Conservation (phyloP, 2,797 vertebrate genomes). For the Mus spretus region DNA sequence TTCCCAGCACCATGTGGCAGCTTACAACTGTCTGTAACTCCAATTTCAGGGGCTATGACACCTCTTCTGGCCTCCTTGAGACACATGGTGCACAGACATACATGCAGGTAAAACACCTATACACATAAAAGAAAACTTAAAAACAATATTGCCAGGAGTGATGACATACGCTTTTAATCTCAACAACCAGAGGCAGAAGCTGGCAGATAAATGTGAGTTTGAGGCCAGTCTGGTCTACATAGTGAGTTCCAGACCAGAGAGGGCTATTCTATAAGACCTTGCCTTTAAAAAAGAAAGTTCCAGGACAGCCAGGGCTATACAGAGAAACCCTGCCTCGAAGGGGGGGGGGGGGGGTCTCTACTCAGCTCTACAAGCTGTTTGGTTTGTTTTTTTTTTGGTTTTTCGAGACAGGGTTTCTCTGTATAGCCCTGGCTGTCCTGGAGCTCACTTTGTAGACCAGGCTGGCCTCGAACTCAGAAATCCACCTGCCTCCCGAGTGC, state of each 20-base stretch:
- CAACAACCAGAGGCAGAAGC: background rate
- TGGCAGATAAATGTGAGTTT: background rate
- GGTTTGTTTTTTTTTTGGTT: too few species aligned
- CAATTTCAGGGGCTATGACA: background rate
- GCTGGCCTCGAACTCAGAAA: too few species aligned
- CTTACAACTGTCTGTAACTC: background rate
- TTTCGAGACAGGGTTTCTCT: too few species aligned
- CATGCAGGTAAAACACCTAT: background rate
- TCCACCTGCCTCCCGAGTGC: too few species aligned
- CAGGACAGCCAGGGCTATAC: too few species aligned
- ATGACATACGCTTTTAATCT: background rate
- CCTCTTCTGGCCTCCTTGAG: conserved; percentile 1
- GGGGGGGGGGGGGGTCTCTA: background rate
- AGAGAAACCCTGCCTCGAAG: too few species aligned
- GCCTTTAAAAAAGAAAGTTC: background rate
- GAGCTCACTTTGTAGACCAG: too few species aligned
- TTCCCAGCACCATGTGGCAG: background rate
- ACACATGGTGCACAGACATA: background rate
- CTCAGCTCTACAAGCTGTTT: background rate
- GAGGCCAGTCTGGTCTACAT: background rate
- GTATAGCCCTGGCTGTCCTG: too few species aligned
- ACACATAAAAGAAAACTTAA: background rate
- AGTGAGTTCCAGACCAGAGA: background rate
- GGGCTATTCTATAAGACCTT: background rate
- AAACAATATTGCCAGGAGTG: background rate